Conservation (phyloP, 2,113 vertebrate genomes). For the Fregetta grallaria region DNA sequence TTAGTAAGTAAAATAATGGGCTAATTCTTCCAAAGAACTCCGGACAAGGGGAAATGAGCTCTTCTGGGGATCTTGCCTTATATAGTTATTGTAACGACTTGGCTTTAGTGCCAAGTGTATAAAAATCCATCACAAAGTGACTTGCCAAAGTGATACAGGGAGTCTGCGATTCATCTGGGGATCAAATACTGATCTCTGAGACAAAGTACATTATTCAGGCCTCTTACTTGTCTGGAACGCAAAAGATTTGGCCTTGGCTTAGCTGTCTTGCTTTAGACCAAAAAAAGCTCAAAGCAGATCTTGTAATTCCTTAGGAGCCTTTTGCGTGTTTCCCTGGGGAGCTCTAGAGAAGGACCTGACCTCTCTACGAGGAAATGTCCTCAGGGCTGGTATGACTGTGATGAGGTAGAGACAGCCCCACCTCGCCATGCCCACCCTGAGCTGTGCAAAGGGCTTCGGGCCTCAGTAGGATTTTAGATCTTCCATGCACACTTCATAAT, state of each 20-base stretch:
- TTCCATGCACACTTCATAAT: not conserved
- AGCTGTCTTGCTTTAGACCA: not conserved
- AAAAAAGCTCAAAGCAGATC: not conserved
- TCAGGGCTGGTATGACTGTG: not conserved
- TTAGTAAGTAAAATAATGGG: constrained; percentile 6
- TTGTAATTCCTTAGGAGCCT: not conserved
- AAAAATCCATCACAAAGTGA: constrained; percentile 29
- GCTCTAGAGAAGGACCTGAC: not conserved
- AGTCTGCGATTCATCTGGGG: not conserved
- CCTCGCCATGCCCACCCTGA: not conserved
- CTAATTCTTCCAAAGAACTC: constrained; percentile 9
- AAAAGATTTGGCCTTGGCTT: not conserved
- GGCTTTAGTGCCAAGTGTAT: not conserved
- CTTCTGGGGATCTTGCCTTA: constrained; percentile 38
- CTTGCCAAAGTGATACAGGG: not conserved
- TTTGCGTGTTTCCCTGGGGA: not conserved
- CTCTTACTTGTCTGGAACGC: not conserved
- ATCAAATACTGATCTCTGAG: not conserved
- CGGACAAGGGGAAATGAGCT: not conserved
- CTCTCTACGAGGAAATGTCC: not conserved
- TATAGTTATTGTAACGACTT: not conserved
- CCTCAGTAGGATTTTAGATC: not conserved
- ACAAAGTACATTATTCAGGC: not conserved
- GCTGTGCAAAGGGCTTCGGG: not conserved
- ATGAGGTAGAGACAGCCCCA: not conserved